Evolutionary conservation across 2,888 invertebrate genomes (phyloP).

Genomic region (Amphipoea oculea): DNA sequence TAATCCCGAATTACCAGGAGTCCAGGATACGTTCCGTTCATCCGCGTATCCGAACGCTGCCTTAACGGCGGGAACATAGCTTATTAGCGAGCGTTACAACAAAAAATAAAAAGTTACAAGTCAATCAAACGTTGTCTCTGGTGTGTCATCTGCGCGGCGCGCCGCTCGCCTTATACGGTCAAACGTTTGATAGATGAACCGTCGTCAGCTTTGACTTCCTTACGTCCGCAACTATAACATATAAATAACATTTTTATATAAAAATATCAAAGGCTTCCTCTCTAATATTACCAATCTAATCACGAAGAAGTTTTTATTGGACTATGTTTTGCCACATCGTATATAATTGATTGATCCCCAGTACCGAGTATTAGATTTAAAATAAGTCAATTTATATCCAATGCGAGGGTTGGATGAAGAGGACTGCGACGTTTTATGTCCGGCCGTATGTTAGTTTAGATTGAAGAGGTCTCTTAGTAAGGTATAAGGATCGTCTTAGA

Average conservation of each 20-base stretch:
- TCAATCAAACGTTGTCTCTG: conserved; percentile 81
- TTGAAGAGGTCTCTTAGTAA: conserved; percentile 56
- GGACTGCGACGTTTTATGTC: conserved; percentile 57
- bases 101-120: conserved; percentile 79
- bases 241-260: conserved; percentile 66
- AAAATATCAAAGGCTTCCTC: conserved; percentile 59
- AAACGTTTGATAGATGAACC: conserved; percentile 75
- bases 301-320: conserved; percentile 63
- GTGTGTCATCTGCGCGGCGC: conserved; percentile 80
- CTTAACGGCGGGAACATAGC: conserved; percentile 69
- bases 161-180: conserved; percentile 80
- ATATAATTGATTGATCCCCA: conserved; percentile 65
- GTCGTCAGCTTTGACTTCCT: conserved; percentile 67
- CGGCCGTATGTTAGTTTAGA: conserved; percentile 54
- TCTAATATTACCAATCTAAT: conserved; percentile 56
- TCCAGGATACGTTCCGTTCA: conserved; percentile 50
- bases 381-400: conserved; percentile 68
- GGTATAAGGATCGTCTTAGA: conserved; percentile 56
- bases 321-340: conserved; percentile 54
- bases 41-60: conserved; percentile 59
- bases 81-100: conserved; percentile 67
- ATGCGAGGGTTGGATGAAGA: conserved; percentile 54
- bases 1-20: conserved; percentile 36
- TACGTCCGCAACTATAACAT: conserved; percentile 65
- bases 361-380: conserved; percentile 54